These are phyloP conservation scores for Sarcophaga subvicina DNA, from an alignment of 2,888 invertebrate genomes.

Conservation along the genomic window DNA sequence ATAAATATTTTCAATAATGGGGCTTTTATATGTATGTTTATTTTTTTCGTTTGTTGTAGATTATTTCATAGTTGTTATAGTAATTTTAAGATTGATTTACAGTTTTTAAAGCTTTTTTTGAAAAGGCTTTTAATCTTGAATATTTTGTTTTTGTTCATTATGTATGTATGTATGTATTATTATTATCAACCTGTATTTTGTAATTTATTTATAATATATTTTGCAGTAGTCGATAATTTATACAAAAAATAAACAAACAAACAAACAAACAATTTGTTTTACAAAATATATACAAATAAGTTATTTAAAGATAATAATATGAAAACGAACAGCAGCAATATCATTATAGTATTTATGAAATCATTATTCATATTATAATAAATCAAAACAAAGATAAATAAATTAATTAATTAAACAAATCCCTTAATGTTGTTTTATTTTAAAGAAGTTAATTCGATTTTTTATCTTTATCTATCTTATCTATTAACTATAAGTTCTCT, in stretches of 20 bases:
- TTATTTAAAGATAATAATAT: slow-evolving; percentile 11
- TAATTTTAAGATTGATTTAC: slow-evolving; percentile 60
- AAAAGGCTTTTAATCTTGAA: slow-evolving; percentile 39
- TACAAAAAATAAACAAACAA: background rate
- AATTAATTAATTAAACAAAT: slow-evolving; percentile 9
- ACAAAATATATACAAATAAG: background rate
- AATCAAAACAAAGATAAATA: slow-evolving; percentile 24
- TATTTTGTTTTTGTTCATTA: slow-evolving; percentile 6
- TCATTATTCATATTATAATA: slow-evolving; percentile 29
- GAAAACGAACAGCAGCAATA: slow-evolving; percentile 45
- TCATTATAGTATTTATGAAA: slow-evolving; percentile 47
- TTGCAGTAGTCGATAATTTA: slow-evolving; percentile 37
- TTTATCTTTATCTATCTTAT: too few species aligned
- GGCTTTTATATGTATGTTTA: background rate
- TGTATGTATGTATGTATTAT: background rate
- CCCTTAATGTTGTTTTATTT: background rate
- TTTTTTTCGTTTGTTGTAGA: background rate
- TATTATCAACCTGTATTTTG: slow-evolving; percentile 20
- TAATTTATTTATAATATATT: slow-evolving; percentile 50
- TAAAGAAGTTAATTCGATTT: too few species aligned
- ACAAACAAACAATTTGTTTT: slow-evolving; percentile 19
- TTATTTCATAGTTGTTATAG: slow-evolving; percentile 59
- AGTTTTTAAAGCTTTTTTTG: slow-evolving; percentile 49
- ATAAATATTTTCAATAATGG: slow-evolving; percentile 10
- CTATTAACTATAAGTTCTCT: too few species aligned